These are phyloP conservation scores for Cirrhinus mrigala DNA, from an alignment of 2,797 vertebrate species.

Conservation along the genomic window DNA sequence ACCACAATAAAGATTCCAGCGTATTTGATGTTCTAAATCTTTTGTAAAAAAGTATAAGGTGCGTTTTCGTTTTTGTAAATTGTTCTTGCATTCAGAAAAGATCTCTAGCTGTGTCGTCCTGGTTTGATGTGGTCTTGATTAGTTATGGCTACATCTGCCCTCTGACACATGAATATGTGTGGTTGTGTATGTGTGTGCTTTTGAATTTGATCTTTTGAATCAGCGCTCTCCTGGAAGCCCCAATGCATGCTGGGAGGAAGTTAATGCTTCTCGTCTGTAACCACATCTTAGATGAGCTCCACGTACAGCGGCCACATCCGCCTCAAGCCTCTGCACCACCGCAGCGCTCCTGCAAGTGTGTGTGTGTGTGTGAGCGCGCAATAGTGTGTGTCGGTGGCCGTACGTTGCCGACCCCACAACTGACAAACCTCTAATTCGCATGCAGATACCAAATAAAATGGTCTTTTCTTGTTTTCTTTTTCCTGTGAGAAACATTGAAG, in stretches of 20 bases:
- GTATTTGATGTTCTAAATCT: background rate
- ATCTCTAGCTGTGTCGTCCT: constrained; percentile 19
- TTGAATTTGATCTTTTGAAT: constrained; percentile 74
- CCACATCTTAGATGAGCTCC: constrained; percentile 74
- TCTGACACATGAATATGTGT: constrained; percentile 41
- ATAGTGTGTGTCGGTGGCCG: background rate
- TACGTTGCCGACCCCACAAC: constrained; percentile 5
- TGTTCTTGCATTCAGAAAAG: background rate
- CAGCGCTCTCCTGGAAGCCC: constrained; percentile 70
- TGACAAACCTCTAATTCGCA: constrained; percentile 4
- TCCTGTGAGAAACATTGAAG: background rate
- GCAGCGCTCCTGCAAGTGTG: constrained; percentile 37
- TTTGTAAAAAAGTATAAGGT: background rate
- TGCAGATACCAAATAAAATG: background rate
- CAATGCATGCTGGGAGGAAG: constrained; percentile 78
- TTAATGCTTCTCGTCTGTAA: constrained; percentile 78
- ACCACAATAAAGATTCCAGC: constrained; percentile 18
- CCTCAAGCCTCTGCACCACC: constrained; percentile 54
- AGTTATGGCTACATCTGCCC: constrained; percentile 27
- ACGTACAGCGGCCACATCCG: constrained; percentile 74
- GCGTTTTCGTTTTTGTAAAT: background rate
- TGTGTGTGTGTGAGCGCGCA: background rate
- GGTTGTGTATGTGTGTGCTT: constrained; percentile 48
- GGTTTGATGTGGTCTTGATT: constrained; percentile 45
- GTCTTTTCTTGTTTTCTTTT: background rate